Conservation (phyloP, 2,797 vertebrate genomes). For the Decapterus maruadsi region DNA sequence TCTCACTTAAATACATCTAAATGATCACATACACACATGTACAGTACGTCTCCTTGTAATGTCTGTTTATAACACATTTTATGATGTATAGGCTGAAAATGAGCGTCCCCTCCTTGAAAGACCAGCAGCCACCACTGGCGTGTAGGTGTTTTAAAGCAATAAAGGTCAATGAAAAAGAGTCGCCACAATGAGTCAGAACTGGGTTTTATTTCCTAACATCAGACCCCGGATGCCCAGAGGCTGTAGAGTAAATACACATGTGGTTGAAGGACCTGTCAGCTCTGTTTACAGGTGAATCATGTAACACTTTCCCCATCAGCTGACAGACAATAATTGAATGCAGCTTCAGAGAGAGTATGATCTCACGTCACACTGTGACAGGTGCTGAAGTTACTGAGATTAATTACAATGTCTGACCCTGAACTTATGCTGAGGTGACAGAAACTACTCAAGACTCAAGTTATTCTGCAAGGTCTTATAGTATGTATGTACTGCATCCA, state of each 20-base stretch:
- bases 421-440: conserved; percentile 16
- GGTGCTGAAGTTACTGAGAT: conserved; percentile 41
- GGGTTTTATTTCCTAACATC: conserved; percentile 10
- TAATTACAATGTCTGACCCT: conserved; percentile 40
- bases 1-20: too few species aligned
- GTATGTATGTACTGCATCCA: background rate
- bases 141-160: too few species aligned
- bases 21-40: too few species aligned
- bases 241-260: conserved; percentile 18
- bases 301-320: conserved; percentile 33
- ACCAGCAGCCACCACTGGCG: too few species aligned
- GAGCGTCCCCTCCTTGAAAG: too few species aligned
- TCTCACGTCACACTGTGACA: conserved; percentile 44
- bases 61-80: too few species aligned
- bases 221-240: conserved; percentile 3
- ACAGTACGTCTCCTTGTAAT: too few species aligned
- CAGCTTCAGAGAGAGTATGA: conserved; percentile 11
- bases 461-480: background rate
- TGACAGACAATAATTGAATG: conserved; percentile 55
- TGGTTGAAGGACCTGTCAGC: conserved; percentile 30
- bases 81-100: too few species aligned
- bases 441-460: background rate
- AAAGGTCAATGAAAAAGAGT: background rate
- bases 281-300: conserved; percentile 43
- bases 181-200: background rate